Conservation (phyloP, 2,888 invertebrate species). For the Leptinotarsa rubiginosa region DNA sequence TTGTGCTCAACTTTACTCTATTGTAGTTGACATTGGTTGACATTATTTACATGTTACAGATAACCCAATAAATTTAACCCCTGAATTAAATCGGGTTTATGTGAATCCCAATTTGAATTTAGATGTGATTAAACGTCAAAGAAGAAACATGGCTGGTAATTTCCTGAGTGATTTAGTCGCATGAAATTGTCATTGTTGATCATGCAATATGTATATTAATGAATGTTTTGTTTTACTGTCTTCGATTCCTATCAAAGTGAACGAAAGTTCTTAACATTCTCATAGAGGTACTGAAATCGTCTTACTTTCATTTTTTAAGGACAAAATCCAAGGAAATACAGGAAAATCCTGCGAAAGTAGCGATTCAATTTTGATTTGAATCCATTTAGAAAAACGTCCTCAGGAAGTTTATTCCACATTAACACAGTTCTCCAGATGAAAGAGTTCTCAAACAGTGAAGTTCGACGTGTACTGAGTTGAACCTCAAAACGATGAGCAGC, state of each 20-base stretch:
- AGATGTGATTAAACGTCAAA: constrained; percentile 47
- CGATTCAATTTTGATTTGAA: too few relatives aligned
- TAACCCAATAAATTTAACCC: constrained; percentile 28
- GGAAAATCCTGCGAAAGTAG: too few relatives aligned
- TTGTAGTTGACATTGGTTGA: constrained; percentile 33
- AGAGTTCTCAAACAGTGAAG: too few relatives aligned
- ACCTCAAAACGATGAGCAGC: too few relatives aligned
- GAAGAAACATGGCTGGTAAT: constrained; percentile 47
- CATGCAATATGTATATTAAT: constrained; percentile 52
- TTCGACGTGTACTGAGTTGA: too few relatives aligned
- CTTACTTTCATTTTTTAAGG: neutral
- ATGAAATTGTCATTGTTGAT: constrained; percentile 46
- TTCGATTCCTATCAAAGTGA: constrained; percentile 15
- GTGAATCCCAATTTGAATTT: constrained; percentile 39
- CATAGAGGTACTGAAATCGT: neutral
- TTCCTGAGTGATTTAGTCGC: constrained; percentile 44
- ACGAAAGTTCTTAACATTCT: neutral
- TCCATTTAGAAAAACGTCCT: too few relatives aligned
- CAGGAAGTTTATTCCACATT: too few relatives aligned
- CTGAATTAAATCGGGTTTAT: constrained; percentile 36
- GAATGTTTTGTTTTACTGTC: constrained; percentile 37
- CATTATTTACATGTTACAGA: constrained; percentile 36
- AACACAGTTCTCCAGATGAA: too few relatives aligned
- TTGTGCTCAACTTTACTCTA: constrained; percentile 28
- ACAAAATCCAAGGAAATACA: too few relatives aligned